Evolutionary conservation across 2,113 vertebrate genomes (phyloP).

Genomic region (Melanotaenia duboulayi): DNA sequence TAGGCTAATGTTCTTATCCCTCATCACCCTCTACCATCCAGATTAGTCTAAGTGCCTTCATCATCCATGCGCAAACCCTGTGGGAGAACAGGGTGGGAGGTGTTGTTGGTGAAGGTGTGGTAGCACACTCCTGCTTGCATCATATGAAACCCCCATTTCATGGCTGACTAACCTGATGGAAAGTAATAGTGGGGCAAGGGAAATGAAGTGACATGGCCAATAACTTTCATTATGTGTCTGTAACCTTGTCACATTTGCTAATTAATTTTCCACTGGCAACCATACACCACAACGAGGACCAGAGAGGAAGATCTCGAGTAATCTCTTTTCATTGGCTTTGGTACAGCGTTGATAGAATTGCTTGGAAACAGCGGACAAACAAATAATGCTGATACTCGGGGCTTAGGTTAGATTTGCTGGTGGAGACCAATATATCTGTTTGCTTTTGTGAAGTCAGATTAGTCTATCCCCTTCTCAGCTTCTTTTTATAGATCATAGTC

Average conservation of each 20-base stretch:
- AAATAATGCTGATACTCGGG: constrained; percentile 45
- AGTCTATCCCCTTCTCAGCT: constrained; percentile 54
- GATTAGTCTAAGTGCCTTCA: constrained; percentile 79
- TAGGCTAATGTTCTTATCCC: constrained; percentile 48
- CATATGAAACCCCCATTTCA: constrained; percentile 82
- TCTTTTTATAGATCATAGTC: constrained; percentile 65
- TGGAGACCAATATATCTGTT: constrained; percentile 61
- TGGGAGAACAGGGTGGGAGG: constrained; percentile 49
- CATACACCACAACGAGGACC: constrained; percentile 43
- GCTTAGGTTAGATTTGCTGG: constrained; percentile 43
- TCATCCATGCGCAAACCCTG: constrained; percentile 76
- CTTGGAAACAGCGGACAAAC: constrained; percentile 10
- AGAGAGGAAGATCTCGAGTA: constrained; percentile 43
- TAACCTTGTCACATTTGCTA: constrained; percentile 77
- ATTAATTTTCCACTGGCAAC: constrained; percentile 78
- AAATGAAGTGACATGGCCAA: constrained; percentile 81
- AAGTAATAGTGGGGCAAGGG: constrained; percentile 74
- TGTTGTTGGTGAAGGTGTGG: constrained; percentile 57
- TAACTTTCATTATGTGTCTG: constrained; percentile 82
- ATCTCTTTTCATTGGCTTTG: constrained; percentile 26
- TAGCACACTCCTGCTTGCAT: constrained; percentile 70
- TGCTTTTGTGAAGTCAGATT: constrained; percentile 64
- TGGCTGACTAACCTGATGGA: constrained; percentile 77
- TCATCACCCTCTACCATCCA: constrained; percentile 53
- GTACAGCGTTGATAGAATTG: not conserved